Evolutionary conservation across 2,888 invertebrate species (phyloP), one percentile per base, ranked within the genome.

Genomic region (Vesta saturnalis): DNA sequence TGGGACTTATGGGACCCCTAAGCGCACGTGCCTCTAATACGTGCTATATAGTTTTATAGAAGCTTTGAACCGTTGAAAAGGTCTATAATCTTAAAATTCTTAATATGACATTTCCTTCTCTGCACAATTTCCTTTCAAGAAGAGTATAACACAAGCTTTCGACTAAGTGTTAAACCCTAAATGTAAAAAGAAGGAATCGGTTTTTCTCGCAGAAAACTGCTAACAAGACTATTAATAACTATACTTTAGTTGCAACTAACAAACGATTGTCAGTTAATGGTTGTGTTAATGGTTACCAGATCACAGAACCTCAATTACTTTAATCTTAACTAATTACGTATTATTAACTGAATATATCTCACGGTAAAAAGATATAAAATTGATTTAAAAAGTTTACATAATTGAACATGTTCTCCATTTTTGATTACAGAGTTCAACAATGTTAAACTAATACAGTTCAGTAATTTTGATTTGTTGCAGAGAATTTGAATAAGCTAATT

Each of bases 1-100:
- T 71, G 65, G 66, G 62, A 59, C 69, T 19, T 72, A 69, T 68
- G 69, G 61, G 66, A 66, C 69, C 65, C n/a, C 47, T 62, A 43
- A 55, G 59, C 69, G 63, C 69, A 63, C 69, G 69, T 70, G 69
- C 55, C 58, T 43, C 55, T 70, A 65, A 66, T 70, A 70, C 69
- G 69, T 66, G 69, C 66, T 59, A 65, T 61, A 68, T 64, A 71
- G 67, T 71, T 71, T 67, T 67, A 67, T 67, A 57, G 64, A 55
- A 46, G 61, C 58, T 56, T 39, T 61, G 65, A 58, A 58, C 55
- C 61, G 58, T 39, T 43, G 52, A 67, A 49, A 64, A 64, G 61
- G 70, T 65, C 64, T 62, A 64, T 71, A 67, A 67, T 71, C 59
- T 54, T 35, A 64, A 55, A 68, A 71, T 71, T 71, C 65, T 68